Evolutionary conservation across 1,140 invertebrate species (phyloP), one percentile per base, ranked within the genome.

Genomic region (Arion vulgaris): DNA sequence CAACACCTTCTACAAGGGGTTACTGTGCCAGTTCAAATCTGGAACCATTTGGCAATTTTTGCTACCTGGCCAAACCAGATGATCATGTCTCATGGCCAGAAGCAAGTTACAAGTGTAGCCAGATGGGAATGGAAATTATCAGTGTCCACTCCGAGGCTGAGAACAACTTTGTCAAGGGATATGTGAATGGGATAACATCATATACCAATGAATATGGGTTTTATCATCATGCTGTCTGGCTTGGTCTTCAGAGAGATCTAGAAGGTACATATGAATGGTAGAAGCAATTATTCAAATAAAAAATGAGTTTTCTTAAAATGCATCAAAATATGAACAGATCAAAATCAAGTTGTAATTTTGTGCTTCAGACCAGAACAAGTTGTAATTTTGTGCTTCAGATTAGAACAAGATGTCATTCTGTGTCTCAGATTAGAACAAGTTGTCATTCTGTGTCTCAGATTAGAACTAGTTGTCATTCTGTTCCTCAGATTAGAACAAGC

Each of bases 61-160:
- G 87, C 57, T 86, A 85, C 80, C 36, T 83, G 5, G 82, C 82
- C 49, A 62, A 66, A 5, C 73, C 69, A 26, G 41, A 49, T 11
- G 77, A 81, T 23, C 53, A 26, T 0, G 57, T 75, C 36, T 81
- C 84, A 0, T 87, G 82, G 77, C 81, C 86, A 0, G 85, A 87
- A 76, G 87, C 87, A 19, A 77, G 74, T 39, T 78, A 83, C 11
- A 32, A 75, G 7, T 87, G 87, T 57, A 66, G 34, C 7, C 39
- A 53, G 51, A 39, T 77, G 26, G 51, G 81, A 38, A 80, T 82
- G 71, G 69, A 83, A 7, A 51, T 87, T 28, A 80, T 85, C 23
- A 86, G 84, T n/a, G 72, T 87, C 19, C 84, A 85, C 45, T 84
- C 79, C 19, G 74, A 69, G 39, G 80, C 66, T 7, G 83, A 87